These are phyloP conservation scores for Dipodomys stephensi DNA, from an alignment of 2,113 vertebrate species.

Conservation along the genomic window DNA sequence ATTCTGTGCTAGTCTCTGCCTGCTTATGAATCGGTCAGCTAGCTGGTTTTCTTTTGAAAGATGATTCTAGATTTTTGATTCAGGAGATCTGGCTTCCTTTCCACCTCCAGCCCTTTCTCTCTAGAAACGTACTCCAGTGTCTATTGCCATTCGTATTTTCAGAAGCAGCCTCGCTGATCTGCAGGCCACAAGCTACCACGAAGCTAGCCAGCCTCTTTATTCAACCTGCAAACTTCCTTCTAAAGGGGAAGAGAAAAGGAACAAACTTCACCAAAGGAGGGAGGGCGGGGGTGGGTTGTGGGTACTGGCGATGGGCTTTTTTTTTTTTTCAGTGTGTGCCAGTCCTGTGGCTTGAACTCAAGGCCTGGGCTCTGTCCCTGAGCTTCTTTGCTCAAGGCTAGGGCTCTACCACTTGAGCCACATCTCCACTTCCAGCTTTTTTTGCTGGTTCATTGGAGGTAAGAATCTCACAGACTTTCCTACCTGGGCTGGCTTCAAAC, in stretches of 20 bases:
- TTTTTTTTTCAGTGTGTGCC: too few species aligned
- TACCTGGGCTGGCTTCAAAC: too few species aligned
- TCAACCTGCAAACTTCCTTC: background rate
- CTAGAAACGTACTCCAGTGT: background rate
- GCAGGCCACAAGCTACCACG: background rate
- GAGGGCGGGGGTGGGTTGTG: too few species aligned
- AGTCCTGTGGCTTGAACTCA: too few species aligned
- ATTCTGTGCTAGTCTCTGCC: background rate
- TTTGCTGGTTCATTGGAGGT: too few species aligned
- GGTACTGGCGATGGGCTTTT: too few species aligned
- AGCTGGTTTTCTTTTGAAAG: background rate
- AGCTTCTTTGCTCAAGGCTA: too few species aligned
- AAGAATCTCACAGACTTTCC: too few species aligned
- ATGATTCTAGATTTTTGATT: background rate
- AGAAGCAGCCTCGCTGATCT: background rate
- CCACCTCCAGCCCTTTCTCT: background rate
- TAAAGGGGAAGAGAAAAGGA: background rate
- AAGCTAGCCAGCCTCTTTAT: background rate
- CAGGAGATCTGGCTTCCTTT: background rate
- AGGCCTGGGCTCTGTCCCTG: too few species aligned
- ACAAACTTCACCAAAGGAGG: background rate
- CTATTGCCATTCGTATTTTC: background rate
- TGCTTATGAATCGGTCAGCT: accelerated
- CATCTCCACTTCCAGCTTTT: too few species aligned
- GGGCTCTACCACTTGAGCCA: too few species aligned